These are phyloP conservation scores for Emydoidea blandingii DNA, from an alignment of 2,797 vertebrate genomes.

Conservation along the genomic window DNA sequence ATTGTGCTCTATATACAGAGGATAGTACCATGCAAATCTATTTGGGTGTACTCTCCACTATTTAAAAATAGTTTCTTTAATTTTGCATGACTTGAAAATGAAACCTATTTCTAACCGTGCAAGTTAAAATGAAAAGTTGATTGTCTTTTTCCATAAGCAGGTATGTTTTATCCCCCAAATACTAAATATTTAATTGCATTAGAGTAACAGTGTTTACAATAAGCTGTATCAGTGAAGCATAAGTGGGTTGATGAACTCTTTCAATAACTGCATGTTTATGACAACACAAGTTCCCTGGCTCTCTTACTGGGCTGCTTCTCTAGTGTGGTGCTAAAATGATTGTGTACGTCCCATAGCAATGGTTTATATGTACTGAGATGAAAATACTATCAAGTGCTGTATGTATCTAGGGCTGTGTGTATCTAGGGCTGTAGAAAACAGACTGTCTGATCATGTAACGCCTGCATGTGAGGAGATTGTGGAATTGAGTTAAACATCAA, in stretches of 20 bases:
- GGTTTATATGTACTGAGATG: background rate
- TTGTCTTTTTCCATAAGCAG: background rate
- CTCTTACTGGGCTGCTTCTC: background rate
- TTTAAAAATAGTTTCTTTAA: conserved; percentile 44
- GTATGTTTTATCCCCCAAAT: background rate
- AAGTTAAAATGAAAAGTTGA: background rate
- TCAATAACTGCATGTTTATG: background rate
- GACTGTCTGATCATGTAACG: background rate
- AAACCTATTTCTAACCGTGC: background rate
- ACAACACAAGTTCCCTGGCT: background rate
- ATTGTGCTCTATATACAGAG: fast-evolving
- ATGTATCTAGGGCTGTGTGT: background rate
- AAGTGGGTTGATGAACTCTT: fast-evolving
- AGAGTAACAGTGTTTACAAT: conserved; percentile 52
- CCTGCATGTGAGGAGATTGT: background rate
- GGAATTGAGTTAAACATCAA: background rate
- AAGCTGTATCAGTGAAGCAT: conserved; percentile 5
- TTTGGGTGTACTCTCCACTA: background rate
- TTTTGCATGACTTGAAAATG: conserved; percentile 37
- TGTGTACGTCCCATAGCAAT: background rate
- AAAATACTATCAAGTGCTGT: background rate
- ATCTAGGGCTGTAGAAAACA: background rate
- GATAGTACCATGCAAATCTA: background rate
- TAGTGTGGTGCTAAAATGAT: background rate
- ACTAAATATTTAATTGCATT: conserved; percentile 66